Evolutionary conservation across 2,797 vertebrate species (phyloP), one percentile per base, ranked within the genome.

Genomic region (Pipistrellus pygmaeus): DNA sequence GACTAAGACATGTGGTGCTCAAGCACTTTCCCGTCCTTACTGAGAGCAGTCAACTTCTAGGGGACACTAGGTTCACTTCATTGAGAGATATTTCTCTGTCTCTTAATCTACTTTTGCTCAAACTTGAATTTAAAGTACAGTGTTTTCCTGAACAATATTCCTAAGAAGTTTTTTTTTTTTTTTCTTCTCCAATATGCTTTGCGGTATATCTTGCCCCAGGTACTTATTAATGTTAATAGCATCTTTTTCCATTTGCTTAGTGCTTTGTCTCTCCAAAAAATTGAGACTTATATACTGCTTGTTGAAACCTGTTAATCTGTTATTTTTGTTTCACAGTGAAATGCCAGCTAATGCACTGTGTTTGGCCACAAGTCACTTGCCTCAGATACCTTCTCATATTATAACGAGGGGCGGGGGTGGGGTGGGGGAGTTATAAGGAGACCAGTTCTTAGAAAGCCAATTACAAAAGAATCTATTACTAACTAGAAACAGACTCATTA

Each of bases 401-500:
- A n/a, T 82, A 64, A 78, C 0, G 2, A 62, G 25, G 27, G 48
- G 23, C 3, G 5, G 46, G 3, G 46, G 3, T 46, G 48, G 13
- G 48, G 48, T 51, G 44, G 32, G 44, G 27, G 13, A 12, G 48
- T 69, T 72, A 82, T 8, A 66, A 35, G 66, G 38, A 91, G 55
- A 85, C 85, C n/a, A 82, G 38, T 55, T 88, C 69, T 72, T 73
- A 76, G 21, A 62, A 93, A 88, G 75, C 72, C 41, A 83, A 90
- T 94, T 94, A 88, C 38, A 81, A 53, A 94, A 88, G 30, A 86
- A 91, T 55, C 64, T 41, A 38, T 66, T 88, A 73, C 62, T 97
- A 91, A 95, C 51, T 82, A 93, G n/a, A 93, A 97, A 85, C 87
- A 88, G 83, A 75, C 62, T 85, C 64, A 94, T 83, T 95, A 78